Percentiles rank a stretch among this genome's conserved stretches.
These are phyloP conservation scores for Saiga tatarica DNA, from an alignment of 2,113 vertebrate species.

Conservation along the genomic window DNA sequence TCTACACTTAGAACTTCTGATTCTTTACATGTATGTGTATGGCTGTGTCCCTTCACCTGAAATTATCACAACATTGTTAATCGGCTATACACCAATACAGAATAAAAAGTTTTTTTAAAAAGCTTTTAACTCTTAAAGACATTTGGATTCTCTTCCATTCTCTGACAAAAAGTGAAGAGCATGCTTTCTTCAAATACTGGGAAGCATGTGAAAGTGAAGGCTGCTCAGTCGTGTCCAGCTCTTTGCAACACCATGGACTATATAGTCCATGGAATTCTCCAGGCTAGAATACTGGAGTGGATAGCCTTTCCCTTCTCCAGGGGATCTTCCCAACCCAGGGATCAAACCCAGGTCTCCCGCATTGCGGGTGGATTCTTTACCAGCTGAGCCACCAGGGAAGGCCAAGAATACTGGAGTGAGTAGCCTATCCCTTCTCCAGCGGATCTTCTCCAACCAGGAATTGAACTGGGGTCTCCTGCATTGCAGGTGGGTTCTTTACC, in stretches of 20 bases:
- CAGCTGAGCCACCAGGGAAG: not conserved
- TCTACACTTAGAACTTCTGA: not conserved
- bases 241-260: not conserved
- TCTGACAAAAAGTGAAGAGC: not conserved
- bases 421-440: not conserved
- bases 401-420: not conserved
- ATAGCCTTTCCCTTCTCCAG: not conserved
- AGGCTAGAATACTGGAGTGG: not conserved
- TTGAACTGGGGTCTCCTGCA: not conserved
- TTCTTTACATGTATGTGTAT: not conserved
- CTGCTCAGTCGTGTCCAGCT: not conserved
- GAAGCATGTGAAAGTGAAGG: not conserved
- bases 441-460: not conserved
- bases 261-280: not conserved
- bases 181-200: not conserved
- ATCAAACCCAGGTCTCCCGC: not conserved
- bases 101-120: not conserved
- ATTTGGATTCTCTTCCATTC: not conserved
- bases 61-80: not conserved
- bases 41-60: not conserved
- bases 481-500: not conserved
- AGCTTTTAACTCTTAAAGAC: not conserved
- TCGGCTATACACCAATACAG: not conserved
- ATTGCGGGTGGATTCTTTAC: not conserved
- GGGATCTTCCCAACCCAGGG: not conserved